A percentile compares a stretch with the other conserved stretches of the same genome.
phyloP scores from a whole-genome alignment of 2,797 vertebrate species.

The Pelochelys cantorii region DNA sequence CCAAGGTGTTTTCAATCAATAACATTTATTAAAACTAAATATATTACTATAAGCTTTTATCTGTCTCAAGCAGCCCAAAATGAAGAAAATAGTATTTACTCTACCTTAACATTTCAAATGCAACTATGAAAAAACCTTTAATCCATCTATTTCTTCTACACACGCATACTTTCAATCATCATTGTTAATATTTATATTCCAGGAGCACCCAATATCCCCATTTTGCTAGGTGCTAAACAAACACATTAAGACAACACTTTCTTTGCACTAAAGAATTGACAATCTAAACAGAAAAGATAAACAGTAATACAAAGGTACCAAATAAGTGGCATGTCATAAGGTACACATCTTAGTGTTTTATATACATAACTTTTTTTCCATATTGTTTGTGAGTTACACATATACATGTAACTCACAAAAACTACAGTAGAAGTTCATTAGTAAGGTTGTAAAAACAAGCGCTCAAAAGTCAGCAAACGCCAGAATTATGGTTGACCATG shows the following conservation, averaged over 20 bases:
- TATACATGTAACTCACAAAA: not conserved
- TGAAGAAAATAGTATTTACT: not conserved
- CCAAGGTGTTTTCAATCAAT: not conserved
- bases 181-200: not conserved
- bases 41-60: not conserved
- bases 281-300: not conserved
- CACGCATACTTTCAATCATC: not conserved
- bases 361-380: not conserved
- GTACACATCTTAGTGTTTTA: not conserved
- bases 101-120: not conserved
- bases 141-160: not conserved
- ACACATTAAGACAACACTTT: not conserved
- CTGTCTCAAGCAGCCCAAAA: not conserved
- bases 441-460: not conserved
- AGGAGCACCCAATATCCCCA: not conserved
- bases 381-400: too few species aligned
- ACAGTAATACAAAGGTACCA: not conserved
- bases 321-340: not conserved
- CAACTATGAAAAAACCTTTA: not conserved
- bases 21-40: not conserved
- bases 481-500: not conserved
- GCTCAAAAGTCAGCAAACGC: not conserved
- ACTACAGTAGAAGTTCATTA: not conserved
- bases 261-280: not conserved
- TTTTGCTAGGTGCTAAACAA: not conserved